These are phyloP conservation scores for Schlechtendalia chinensis DNA, from an alignment of 1,140 invertebrate genomes.

Conservation along the genomic window DNA sequence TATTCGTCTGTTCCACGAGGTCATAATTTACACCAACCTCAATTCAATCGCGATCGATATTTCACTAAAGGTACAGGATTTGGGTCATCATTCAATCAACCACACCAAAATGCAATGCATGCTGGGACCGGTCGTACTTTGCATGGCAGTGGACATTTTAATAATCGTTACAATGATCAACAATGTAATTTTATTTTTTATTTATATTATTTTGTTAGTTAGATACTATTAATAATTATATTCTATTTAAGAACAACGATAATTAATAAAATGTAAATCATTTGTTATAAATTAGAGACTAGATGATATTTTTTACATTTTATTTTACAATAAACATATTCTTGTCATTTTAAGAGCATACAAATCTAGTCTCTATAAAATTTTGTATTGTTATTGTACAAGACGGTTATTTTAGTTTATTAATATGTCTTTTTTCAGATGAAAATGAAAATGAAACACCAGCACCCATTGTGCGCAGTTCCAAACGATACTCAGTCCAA, in stretches of 20 bases:
- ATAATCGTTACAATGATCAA: neutral
- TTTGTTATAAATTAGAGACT: no score
- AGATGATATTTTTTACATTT: no score
- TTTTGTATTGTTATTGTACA: no score
- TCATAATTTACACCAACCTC: slow-evolving; percentile 2
- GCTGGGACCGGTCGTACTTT: neutral
- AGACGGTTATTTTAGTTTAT: no score
- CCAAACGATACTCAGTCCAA: slow-evolving; percentile 27
- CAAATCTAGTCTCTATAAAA: no score
- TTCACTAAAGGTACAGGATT: neutral
- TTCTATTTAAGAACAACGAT: no score
- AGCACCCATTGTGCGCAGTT: neutral
- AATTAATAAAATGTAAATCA: no score
- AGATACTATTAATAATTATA: no score
- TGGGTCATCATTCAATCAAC: neutral
- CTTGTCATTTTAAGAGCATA: no score
- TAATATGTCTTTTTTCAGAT: neutral
- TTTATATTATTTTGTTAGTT: no score
- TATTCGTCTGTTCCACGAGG: neutral
- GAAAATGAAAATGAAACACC: slow-evolving; percentile 6
- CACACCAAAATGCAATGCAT: neutral
- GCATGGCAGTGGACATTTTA: neutral
- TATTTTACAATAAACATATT: no score
- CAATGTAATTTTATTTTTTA: neutral
- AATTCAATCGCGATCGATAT: slow-evolving; percentile 30